Evolutionary conservation across 2,113 vertebrate species (phyloP).

Genomic region (Excalfactoria chinensis): DNA sequence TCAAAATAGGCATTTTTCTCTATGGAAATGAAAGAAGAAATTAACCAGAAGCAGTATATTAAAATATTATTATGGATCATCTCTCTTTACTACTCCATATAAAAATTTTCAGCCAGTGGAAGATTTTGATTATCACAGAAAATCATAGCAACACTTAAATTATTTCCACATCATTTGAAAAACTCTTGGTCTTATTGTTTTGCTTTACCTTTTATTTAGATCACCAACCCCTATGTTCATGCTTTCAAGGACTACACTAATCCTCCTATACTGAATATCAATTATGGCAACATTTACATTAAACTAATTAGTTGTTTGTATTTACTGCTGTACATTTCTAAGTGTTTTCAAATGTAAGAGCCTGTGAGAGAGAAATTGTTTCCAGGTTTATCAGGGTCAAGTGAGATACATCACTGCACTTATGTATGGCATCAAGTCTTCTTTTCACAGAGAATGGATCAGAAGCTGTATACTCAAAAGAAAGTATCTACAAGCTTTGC

Average conservation of each 20-base stretch:
- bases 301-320: not conserved
- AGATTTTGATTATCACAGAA: constrained; percentile 2
- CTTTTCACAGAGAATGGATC: not conserved
- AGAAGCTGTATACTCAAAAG: not conserved
- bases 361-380: not conserved
- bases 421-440: not conserved
- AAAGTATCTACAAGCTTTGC: not conserved
- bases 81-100: constrained; percentile 12
- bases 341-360: not conserved
- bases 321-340: not conserved
- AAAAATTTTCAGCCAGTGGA: constrained; percentile 3
- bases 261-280: not conserved
- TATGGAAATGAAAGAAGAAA: not conserved
- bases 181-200: not conserved
- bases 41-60: not conserved
- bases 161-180: not conserved
- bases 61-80: not conserved
- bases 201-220: not conserved
- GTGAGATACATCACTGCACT: not conserved
- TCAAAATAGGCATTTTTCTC: not conserved
- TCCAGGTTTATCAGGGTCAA: not conserved
- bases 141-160: not conserved
- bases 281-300: not conserved
- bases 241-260: not conserved
- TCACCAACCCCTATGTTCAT: not conserved